phyloP scores from a whole-genome alignment of 2,113 vertebrate species.

The Catharus minimus region DNA sequence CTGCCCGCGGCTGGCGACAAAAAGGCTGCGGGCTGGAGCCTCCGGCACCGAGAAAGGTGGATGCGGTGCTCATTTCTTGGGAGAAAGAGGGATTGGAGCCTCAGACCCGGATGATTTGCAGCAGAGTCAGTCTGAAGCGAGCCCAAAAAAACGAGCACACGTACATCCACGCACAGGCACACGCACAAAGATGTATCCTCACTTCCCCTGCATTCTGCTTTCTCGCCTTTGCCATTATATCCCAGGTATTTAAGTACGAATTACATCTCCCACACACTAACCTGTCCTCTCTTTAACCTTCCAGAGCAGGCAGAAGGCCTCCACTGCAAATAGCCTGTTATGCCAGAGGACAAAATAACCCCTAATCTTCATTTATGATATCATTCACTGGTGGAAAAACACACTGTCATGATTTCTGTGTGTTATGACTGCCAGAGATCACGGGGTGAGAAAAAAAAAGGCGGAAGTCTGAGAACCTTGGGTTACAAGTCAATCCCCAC shows the following conservation, averaged over 20 bases:
- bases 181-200: neutral
- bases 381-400: slow-evolving; percentile 11
- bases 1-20: neutral
- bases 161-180: neutral
- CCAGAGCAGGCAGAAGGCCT: neutral
- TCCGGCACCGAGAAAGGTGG: neutral
- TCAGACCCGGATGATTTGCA: neutral
- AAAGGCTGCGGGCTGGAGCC: neutral
- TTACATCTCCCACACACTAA: slow-evolving; percentile 44
- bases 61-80: neutral
- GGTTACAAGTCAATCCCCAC: slow-evolving; percentile 10
- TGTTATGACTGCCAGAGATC: slow-evolving; percentile 19
- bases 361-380: slow-evolving; percentile 25
- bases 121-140: neutral
- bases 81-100: neutral
- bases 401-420: neutral
- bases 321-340: neutral
- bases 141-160: neutral
- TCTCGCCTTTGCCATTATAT: neutral
- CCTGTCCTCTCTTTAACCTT: slow-evolving; percentile 44
- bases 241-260: neutral
- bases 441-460: neutral
- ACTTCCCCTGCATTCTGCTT: neutral
- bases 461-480: neutral
- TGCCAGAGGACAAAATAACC: neutral